Conservation (phyloP, 2,888 invertebrate species). For the Sisyra terminalis region DNA sequence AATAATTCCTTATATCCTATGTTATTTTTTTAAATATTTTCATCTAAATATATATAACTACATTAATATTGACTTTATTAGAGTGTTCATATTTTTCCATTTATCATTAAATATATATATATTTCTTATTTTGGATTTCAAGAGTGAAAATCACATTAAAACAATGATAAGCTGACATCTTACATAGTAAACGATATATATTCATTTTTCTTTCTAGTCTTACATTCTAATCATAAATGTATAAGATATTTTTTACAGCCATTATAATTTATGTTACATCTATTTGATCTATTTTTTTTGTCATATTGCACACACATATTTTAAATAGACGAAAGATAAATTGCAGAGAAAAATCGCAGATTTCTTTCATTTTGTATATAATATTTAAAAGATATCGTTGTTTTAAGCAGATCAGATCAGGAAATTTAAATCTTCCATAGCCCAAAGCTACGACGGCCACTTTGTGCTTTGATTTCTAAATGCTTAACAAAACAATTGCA, state of each 20-base stretch:
- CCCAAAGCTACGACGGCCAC: no score
- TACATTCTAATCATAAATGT: background rate
- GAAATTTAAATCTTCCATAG: no score
- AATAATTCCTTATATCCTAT: background rate
- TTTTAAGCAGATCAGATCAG: no score
- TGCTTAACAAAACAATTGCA: background rate
- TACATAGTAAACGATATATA: background rate
- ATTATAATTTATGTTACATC: background rate
- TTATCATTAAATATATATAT: no score
- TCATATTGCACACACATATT: no score
- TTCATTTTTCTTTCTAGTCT: background rate
- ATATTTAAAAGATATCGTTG: no score
- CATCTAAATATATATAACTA: background rate
- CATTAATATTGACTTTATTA: conserved; percentile 6
- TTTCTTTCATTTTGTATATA: no score
- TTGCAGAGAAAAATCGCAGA: no score
- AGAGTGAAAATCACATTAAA: conserved; percentile 3
- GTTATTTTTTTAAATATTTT: no score
- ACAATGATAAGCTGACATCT: background rate
- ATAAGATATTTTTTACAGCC: background rate
- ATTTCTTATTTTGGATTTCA: background rate
- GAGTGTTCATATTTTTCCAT: conserved; percentile 2
- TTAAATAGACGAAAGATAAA: no score
- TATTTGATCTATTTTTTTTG: no score
- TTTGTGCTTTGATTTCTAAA: background rate